These are phyloP conservation scores for Spondyliosoma cantharus DNA, from an alignment of 2,797 vertebrate species.

Conservation along the genomic window DNA sequence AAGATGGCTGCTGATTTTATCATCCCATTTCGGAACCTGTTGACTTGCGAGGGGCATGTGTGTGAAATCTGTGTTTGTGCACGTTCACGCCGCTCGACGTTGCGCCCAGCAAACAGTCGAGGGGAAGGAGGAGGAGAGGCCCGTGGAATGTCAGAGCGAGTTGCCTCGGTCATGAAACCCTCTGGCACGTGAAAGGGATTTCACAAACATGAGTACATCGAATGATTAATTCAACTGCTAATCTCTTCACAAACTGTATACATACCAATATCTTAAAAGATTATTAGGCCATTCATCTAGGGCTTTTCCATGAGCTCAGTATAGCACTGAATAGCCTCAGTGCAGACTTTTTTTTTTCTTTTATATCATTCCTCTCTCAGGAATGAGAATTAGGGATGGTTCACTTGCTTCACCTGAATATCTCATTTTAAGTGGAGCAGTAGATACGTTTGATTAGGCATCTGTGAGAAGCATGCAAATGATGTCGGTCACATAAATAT, in stretches of 20 bases:
- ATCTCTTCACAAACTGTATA: constrained; percentile 79
- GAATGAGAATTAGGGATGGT: constrained; percentile 7
- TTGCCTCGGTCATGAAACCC: constrained; percentile 64
- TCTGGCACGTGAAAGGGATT: constrained; percentile 79
- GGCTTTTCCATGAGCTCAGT: constrained; percentile 73
- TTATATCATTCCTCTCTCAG: constrained; percentile 6
- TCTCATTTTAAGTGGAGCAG: constrained; percentile 11
- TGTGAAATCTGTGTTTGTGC: constrained; percentile 43
- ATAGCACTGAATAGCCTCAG: constrained; percentile 53
- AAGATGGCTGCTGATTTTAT: constrained; percentile 68
- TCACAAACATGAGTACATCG: constrained; percentile 72
- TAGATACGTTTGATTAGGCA: neutral
- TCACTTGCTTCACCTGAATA: constrained; percentile 19
- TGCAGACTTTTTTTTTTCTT: constrained; percentile 4
- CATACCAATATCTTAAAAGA: constrained; percentile 74
- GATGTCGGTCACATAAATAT: neutral
- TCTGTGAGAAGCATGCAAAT: neutral
- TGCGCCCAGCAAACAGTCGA: constrained; percentile 43
- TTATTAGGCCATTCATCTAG: constrained; percentile 69
- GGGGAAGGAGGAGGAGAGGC: constrained; percentile 52
- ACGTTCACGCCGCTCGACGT: neutral
- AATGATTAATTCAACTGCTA: constrained; percentile 77
- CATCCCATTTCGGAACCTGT: constrained; percentile 52
- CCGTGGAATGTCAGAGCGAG: constrained; percentile 70
- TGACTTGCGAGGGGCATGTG: constrained; percentile 41